Evolutionary conservation across 2,888 invertebrate genomes (phyloP), one percentile per base, ranked within the genome.

Genomic region (Creontiades dilutus): DNA sequence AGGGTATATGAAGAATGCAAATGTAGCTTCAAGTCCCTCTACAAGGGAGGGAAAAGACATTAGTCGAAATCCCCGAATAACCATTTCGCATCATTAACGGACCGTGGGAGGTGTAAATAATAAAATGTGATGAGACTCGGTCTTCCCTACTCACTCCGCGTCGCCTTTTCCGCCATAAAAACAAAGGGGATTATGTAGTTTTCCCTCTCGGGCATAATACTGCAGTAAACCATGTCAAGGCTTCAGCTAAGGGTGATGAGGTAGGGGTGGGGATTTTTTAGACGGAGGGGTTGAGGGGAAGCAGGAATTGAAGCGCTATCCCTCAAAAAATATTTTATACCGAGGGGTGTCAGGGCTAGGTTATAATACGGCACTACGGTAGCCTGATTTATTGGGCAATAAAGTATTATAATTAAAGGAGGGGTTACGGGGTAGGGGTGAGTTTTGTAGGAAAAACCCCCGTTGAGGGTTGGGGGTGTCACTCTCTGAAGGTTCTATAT

Each of bases 321-420:
- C 91, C 91, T 91, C 91, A 92, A 88, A 91, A 93, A 93, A 93
- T 92, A 93, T 93, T 92, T 92, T 92, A 92, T 92, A 92, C 91
- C 81, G 52, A 61, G 61, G 86, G 90, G 90, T 82, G 81, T 89
- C 90, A 90, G 46, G 88, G 37, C 46, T 86, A 91, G 91, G 91
- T 91, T 91, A 92, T 92, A 92, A 91, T 92, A 91, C 91, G 68
- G 92, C 91, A 91, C 90, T 78, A 78, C 91, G 88, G 90, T 89
- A 93, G 93, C 92, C 94, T 95, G 95, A 96, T 96, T 96, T 95
- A 96, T 95, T 95, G 95, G 95, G 95, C 95, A 95, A 95, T 96
- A 95, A 95, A 96, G 95, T 95, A 96, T 96, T 95, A 95, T 96
- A 96, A 95, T 96, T 95, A 96, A 96, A 95, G 95, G 95, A 95